Base-by-base conservation (phyloP, 2,797 vertebrate species). In the Lerista edwardsae region DNA sequence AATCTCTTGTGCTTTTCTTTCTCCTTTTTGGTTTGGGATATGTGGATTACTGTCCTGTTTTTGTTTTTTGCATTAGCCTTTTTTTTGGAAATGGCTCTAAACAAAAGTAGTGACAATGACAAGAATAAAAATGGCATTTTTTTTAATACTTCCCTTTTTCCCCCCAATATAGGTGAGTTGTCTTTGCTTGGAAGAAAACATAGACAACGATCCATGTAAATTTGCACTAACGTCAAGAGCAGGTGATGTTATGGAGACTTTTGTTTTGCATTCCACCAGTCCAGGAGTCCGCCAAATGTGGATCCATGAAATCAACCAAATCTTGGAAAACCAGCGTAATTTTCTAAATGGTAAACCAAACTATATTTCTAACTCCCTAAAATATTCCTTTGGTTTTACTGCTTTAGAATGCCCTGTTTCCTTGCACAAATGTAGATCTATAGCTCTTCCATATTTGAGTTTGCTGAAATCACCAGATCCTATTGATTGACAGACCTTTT, bases 281-380 rank as follows among this genome's bases (percentile, higher is more conserved):
- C 97, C 97, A 1, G 98, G 98, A 82, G 97, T 98, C 88, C 97
- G 98, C 67, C 98, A 99, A 94, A 96, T 98, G 19, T 99, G 99
- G 99, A 98, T 97, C 90, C 97, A 99, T 61, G 98, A 99, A 96
- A 98, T 99, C 92, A 96, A 97, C 95, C 98, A 99, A 95, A 99
- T 99, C 88, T 96, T 99, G 86, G 98, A 99, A 96, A 98, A 97
- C 95, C 98, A 99, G 94, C 98, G 97, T 93, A 99, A 98, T 94
- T 98, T 99, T 93, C 96, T 99, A 96, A 99, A 98, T 91, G 98
- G 98, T 99, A 97, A 95, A 2, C 14, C 73, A 39, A 73, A 79
- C 57, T 64, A 21, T 6, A 36, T 79, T 72, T 78, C 72, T 55
- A 69, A 7, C 73, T 9, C 21, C 9, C 23, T 21, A 36, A 36